Evolutionary conservation across 2,113 vertebrate species (phyloP), one percentile per base, ranked within the genome.

Genomic region (Urocolius indicus): DNA sequence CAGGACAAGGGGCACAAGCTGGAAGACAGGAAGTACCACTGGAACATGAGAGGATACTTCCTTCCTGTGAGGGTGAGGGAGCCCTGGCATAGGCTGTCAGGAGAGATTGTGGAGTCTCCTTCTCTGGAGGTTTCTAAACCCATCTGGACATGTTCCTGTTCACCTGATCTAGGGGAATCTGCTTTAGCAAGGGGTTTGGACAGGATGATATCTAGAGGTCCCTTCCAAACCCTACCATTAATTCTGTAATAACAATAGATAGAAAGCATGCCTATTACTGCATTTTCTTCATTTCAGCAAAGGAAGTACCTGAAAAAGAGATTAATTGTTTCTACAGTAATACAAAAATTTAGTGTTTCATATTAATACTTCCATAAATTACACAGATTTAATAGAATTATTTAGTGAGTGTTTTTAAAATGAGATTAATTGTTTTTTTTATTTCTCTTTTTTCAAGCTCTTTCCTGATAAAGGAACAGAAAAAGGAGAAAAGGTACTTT

Each of bases 391-490:
- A 65, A 16, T 61, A 54, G 22, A 78, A 45, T 45, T 57, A 68
- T 48, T 52, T 78, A 41, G 21, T 41, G 20, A 18, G 29, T 67
- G 80, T 49, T 41, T 87, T 84, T 81, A 3, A 80, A 9, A 67
- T 84, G 32, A 88, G 38, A 80, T 41, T 41, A 41, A 41, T 41
- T 83, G 23, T 54, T 84, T 85, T 46, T 85, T 95, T 93, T n/a
- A n/a, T n/a, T n/a, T 92, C 34, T 96, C 49, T 94, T 97, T 97
- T 94, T 96, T 96, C 65, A 97, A 99, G 99, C 98, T 99, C 96
- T 99, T 99, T 97, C 99, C 99, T 62, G 99, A 99, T 97, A 99
- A 99, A 99, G 98, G 98, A 97, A 96, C 97, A 34, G 99, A 99
- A 97, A 99, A 99, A 98, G 98, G 98, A 98, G 98, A 98, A 52